A percentile compares a stretch with the other conserved stretches of the same genome.
phyloP scores from a whole-genome alignment of 2,113 vertebrate genomes.

The Platichthys stellatus region DNA sequence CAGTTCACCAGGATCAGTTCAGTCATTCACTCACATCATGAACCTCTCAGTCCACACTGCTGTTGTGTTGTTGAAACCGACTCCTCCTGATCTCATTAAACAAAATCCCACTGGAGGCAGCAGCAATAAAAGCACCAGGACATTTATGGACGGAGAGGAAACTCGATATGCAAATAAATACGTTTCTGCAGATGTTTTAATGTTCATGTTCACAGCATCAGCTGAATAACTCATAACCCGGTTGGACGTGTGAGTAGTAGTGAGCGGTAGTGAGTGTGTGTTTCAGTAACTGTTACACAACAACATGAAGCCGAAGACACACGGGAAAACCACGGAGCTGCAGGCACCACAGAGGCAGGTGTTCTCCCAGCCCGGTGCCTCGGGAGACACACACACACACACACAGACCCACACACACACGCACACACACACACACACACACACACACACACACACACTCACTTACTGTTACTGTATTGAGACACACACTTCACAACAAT shows the following conservation, averaged over 20 bases:
- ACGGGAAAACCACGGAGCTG: conserved; percentile 44
- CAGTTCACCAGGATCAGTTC: no score
- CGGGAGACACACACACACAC: conserved; percentile 33
- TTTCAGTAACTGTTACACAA: conserved; percentile 65
- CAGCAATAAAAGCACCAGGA: no score
- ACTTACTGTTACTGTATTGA: conserved; percentile 20
- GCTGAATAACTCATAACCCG: no score
- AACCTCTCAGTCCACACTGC: no score
- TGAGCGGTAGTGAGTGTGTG: background rate
- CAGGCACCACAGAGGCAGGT: conserved; percentile 68
- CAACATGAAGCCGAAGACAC: conserved; percentile 53
- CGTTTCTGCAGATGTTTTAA: no score
- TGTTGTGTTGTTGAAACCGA: no score
- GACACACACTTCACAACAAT: conserved; percentile 41
- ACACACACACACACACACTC: conserved; percentile 42
- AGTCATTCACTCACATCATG: no score
- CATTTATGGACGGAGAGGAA: no score
- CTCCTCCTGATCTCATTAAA: no score
- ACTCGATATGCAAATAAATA: no score
- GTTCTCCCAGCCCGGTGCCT: conserved; percentile 63
- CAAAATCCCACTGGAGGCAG: no score
- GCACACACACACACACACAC: conserved; percentile 43
- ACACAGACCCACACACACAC: conserved; percentile 31
- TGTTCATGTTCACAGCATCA: no score
- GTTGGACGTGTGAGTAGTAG: background rate